Evolutionary conservation across 1,140 invertebrate genomes (phyloP).

Genomic region (Pachyrhynchus sulphureomaculatus): DNA sequence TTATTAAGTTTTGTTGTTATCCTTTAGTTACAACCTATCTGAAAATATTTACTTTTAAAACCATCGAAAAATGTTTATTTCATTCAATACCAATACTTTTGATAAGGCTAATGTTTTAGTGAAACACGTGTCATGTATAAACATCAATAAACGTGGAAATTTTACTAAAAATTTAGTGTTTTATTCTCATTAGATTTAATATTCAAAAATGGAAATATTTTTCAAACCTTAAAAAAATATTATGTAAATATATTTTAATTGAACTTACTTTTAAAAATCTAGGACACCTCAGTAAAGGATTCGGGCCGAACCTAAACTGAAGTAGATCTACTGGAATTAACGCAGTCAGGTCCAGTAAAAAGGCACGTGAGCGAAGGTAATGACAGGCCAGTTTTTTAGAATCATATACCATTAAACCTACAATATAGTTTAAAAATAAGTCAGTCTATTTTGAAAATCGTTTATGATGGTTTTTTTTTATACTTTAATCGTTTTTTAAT

Average conservation of each 20-base stretch:
- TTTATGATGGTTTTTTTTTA: neutral
- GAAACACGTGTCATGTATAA: too few relatives aligned
- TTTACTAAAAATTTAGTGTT: too few relatives aligned
- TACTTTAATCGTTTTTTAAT: too few relatives aligned
- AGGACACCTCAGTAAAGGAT: slow-evolving; percentile 80
- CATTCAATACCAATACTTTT: too few relatives aligned
- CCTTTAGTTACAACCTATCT: too few relatives aligned
- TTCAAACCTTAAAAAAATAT: neutral
- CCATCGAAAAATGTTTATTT: too few relatives aligned
- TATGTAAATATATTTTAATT: neutral
- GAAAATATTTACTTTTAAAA: too few relatives aligned
- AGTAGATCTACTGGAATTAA: slow-evolving; percentile 86
- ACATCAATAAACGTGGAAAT: too few relatives aligned
- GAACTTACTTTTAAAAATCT: slow-evolving; percentile 72
- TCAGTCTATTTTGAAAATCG: neutral
- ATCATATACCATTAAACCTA: slow-evolving; percentile 82
- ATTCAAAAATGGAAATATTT: too few relatives aligned
- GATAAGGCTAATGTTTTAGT: too few relatives aligned
- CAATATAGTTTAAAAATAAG: neutral
- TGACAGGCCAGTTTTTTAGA: slow-evolving; percentile 85
- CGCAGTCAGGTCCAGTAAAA: slow-evolving; percentile 81
- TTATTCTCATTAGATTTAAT: too few relatives aligned
- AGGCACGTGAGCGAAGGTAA: slow-evolving; percentile 82
- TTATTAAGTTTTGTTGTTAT: too few relatives aligned
- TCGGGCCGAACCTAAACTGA: slow-evolving; percentile 75